Evolutionary conservation across 2,113 vertebrate genomes (phyloP), one percentile per base, ranked within the genome.

Genomic region (Misgurnus mizolepis): DNA sequence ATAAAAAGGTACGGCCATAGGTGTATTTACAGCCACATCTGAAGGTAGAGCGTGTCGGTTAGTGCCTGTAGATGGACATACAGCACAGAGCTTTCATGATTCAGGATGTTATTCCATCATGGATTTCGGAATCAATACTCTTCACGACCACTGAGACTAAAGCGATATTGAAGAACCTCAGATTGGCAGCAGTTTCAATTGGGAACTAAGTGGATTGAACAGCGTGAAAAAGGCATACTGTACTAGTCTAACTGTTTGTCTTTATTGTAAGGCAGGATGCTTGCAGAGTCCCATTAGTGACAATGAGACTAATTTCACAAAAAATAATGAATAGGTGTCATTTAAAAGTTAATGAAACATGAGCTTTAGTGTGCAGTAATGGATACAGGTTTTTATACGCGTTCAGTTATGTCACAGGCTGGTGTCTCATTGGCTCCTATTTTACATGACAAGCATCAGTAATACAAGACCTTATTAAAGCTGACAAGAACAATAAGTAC

Each of bases 1-100:
- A 98, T 91, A 95, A 94, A 84, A 98, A 98, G 96, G 96, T 95
- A 86, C 12, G 53, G 47, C 43, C 64, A 49, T 68, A 71, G 22
- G 22, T 27, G 60, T 80, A 71, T 56, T 67, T 3, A 67, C 67
- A 43, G 39, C 12, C 27, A 47, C 22, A 27, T 34, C 8, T 11
- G 50, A 40, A 27, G 10, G 39, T 18, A 68, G 65, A 43, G 60
- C 66, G 80, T 69, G 66, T 47, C 53, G 47, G 62, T 78, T 45
- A 18, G 67, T 73, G 67, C 7, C 58, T 62, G 39, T 74, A 50
- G 14, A 64, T 75, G 65, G 45, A 40, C 70, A 69, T 69, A 53
- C 64, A 43, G 27, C 27, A 34, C 69, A 22, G 27, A 17, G 41
- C 58, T 75, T 79, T 76, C 41, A 69, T 66, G 43, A 78, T 81